Evolutionary conservation across 2,113 vertebrate genomes (phyloP).

Genomic region (Marmota flaviventris): DNA sequence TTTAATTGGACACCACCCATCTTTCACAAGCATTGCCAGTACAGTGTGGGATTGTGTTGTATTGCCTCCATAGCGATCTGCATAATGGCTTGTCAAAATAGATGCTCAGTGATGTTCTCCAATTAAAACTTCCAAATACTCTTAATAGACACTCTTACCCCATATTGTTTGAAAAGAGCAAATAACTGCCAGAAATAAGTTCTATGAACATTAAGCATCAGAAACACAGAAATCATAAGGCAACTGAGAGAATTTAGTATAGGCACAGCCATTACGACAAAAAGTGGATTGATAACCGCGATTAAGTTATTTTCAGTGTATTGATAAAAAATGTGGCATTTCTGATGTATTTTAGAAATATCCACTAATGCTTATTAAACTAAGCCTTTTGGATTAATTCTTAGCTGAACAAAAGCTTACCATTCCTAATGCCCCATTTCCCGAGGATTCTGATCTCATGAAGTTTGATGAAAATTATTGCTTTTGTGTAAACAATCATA

Average conservation of each 20-base stretch:
- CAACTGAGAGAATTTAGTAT: background rate
- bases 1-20: background rate
- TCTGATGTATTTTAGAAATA: conserved; percentile 26
- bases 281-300: background rate
- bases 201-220: background rate
- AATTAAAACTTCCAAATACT: background rate
- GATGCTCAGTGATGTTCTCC: background rate
- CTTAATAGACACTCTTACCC: background rate
- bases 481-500: background rate
- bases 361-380: background rate
- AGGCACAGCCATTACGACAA: background rate
- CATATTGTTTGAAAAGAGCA: background rate
- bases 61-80: background rate
- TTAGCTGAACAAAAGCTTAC: background rate
- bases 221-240: background rate
- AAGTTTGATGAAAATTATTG: background rate
- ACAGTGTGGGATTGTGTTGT: background rate
- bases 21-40: conserved; percentile 2
- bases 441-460: background rate
- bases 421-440: background rate
- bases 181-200: background rate
- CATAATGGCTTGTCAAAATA: background rate
- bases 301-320: background rate
- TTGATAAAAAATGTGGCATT: background rate
- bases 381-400: background rate